Base-by-base conservation (phyloP, 2,888 invertebrate species). In the Hypselothyrea guttata region DNA sequence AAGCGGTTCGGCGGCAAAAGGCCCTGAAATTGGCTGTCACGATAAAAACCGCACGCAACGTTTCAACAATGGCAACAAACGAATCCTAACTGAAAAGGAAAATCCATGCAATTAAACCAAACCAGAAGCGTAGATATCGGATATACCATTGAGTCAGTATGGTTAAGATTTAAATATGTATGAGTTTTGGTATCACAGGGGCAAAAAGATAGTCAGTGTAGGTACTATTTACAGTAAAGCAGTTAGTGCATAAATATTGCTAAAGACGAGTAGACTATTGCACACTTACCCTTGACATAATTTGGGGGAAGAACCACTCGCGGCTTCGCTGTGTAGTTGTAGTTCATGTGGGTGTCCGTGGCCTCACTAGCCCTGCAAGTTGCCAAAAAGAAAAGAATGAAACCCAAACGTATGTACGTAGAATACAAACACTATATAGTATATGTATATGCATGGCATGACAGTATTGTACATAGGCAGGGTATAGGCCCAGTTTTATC, bases 261-360 rank as follows among this genome's bases (percentile, higher is more conserved):
- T 1, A 28, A 28, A 28, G 41, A 13, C 27, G 34, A 11, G 41
- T 38, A 30, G 33, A 48, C 34, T 40, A 42, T 34, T 47, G 35
- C 40, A 40, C 56, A 81, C 88, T 86, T 91, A 94, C 94, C 94
- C 93, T 95, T 95, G 58, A 94, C 93, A 91, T 95, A 95, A 90
- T 92, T 92, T 85, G 94, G 93, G 30, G 95, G 94, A 71, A 94
- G 89, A 66, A 94, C 93, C 57, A 94, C 93, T 76, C 93, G 91
- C 9, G 94, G 93, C 86, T 93, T 93, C 65, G 93, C 88, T 57
- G 93, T 93, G 85, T 92, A 92, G 88, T 93, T 93, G 87, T 92
- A 92, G 88, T 93, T 93, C 84, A 92, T 90, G 85, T 92, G 92
- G 79, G 89, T 87, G 84, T 89, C 89, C 69, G 89, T 86, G 85